Percentiles rank a stretch among this genome's conserved stretches.
Evolutionary conservation across 2,113 vertebrate species (phyloP).

Genomic region (Paramormyrops kingsleyae): DNA sequence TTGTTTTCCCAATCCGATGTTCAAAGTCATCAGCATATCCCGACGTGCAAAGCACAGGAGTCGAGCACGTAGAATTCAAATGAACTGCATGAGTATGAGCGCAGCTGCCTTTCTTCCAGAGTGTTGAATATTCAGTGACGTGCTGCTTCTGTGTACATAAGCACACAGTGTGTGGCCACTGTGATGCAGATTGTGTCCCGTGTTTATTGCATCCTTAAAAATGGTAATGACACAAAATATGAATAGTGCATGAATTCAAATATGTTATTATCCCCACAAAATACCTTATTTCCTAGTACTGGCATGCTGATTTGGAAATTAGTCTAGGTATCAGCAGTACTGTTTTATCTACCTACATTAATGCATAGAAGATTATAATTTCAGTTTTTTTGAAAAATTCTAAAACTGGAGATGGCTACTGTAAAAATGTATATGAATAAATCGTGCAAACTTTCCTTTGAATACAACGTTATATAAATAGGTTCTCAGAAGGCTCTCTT

Average conservation of each 20-base stretch:
- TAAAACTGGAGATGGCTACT: not conserved
- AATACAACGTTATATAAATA: not conserved
- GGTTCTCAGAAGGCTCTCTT: not conserved
- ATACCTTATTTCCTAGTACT: slow-evolving; percentile 31
- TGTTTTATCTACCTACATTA: slow-evolving; percentile 25
- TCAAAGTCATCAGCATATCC: not conserved
- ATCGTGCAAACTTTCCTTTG: not conserved
- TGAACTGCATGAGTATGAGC: not conserved
- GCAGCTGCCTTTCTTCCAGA: slow-evolving; percentile 8
- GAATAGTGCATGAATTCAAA: slow-evolving; percentile 31
- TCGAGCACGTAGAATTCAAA: not conserved
- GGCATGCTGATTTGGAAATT: slow-evolving; percentile 40
- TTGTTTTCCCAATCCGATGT: not conserved
- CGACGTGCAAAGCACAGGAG: not conserved
- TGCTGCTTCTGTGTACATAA: slow-evolving; percentile 22
- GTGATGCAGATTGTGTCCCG: slow-evolving; percentile 29
- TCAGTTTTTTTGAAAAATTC: not conserved
- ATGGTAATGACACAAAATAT: slow-evolving; percentile 34
- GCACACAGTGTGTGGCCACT: slow-evolving; percentile 17
- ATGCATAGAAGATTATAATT: not conserved
- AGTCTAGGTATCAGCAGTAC: slow-evolving; percentile 36
- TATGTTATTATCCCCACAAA: slow-evolving; percentile 32
- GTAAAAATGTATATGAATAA: not conserved
- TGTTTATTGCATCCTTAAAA: slow-evolving; percentile 33
- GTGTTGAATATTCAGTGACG: slow-evolving; percentile 33